Evolutionary conservation across 2,113 vertebrate species (phyloP), one percentile per base, ranked within the genome.

Genomic region (Gnathonemus echidnorhynchus): DNA sequence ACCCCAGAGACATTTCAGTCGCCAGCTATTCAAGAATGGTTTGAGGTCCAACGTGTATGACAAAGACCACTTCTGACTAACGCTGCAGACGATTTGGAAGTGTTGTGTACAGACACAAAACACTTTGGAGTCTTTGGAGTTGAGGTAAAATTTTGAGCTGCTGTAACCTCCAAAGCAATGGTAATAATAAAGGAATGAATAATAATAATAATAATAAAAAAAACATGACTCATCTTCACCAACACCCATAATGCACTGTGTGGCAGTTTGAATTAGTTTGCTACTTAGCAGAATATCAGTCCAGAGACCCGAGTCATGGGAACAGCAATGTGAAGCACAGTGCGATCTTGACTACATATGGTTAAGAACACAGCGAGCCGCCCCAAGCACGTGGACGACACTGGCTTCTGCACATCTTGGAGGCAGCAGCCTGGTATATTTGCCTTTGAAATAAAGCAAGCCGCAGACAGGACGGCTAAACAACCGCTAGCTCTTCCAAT

Each of bases 401-500:
- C 52, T 62, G 90, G 84, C 39, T 0, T 91, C 87, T 90, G 52
- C 83, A 17, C 48, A 49, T 85, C 90, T 74, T 90, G 86, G 92
- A 90, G 88, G 31, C 35, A 87, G 49, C 87, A 35, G 66, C 91
- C 35, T 42, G 6, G 74, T 90, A 87, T 89, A 74, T 46, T 92
- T 92, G 93, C 91, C 92, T 93, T 93, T 92, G 88, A 91, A 93
- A 93, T 92, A 90, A 90, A 92, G 90, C 58, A 89, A 91, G 90
- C 58, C n/a, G 5, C 48, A 31, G 42, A n/a, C 84, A 15, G 87
- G 89, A 74, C 9, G 27, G 53, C 27, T 35, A 87, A 87, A 87
- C 89, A n/a, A 7, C 45, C 21, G 48, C 91, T 90, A 91, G 91
- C 90, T 94, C 92, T 91, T 94, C 92, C 92, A 92, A 92, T 92